Conservation (phyloP, 2,888 invertebrate genomes). For the Pterobdella sp. region DNA sequence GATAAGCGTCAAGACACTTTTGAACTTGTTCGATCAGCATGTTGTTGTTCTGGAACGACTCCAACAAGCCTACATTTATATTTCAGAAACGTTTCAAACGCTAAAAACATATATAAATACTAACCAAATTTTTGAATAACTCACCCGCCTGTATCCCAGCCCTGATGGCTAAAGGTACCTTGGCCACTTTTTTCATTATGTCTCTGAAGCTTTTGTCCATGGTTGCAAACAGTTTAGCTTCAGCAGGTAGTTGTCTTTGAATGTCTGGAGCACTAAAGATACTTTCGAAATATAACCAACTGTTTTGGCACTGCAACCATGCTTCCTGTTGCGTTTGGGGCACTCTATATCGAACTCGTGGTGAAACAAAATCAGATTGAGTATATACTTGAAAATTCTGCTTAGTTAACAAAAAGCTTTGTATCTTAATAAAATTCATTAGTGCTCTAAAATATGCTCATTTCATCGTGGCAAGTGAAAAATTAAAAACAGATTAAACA, state of each 20-base stretch:
- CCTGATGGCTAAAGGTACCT: constrained; percentile 68
- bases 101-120: neutral
- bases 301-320: constrained; percentile 51
- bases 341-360: too few species aligned
- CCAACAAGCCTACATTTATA: constrained; percentile 53
- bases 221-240: constrained; percentile 56
- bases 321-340: constrained; percentile 53
- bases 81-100: neutral
- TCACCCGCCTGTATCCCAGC: constrained; percentile 59
- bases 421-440: too few species aligned
- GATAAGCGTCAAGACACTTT: constrained; percentile 78
- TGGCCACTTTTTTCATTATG: constrained; percentile 71
- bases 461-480: neutral
- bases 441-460: neutral
- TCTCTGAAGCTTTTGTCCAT: constrained; percentile 87
- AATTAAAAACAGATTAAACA: neutral
- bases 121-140: constrained; percentile 30
- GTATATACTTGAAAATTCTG: neutral
- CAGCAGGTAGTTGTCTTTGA: constrained; percentile 51
- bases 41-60: constrained; percentile 56
- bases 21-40: constrained; percentile 75
- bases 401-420: too few species aligned
- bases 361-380: neutral
- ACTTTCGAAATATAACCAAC: constrained; percentile 52
- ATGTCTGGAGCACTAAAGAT: constrained; percentile 54